A percentile compares a stretch with the other conserved stretches of the same genome.
These are phyloP conservation scores for Clistopyga incitator DNA, from an alignment of 2,888 invertebrate species.

Conservation along the genomic window DNA sequence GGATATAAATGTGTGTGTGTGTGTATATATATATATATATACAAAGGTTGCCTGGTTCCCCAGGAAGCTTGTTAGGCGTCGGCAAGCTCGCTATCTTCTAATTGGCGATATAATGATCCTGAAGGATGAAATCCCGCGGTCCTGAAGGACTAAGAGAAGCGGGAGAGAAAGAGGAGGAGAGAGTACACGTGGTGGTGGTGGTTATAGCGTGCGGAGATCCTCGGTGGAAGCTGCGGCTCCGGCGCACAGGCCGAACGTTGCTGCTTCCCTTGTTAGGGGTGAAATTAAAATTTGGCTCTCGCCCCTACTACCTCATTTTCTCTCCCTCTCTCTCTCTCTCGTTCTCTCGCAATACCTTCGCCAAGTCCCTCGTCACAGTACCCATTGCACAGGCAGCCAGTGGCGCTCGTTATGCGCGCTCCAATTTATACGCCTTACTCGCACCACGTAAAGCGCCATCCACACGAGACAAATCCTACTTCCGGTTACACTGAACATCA, in stretches of 20 bases:
- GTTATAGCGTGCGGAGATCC: conserved; percentile 28
- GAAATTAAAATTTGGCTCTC: conserved; percentile 80
- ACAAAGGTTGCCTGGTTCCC: conserved; percentile 30
- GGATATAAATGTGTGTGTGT: conserved; percentile 1
- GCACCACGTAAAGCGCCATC: conserved; percentile 57
- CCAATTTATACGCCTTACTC: conserved; percentile 72
- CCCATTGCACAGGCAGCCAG: conserved; percentile 47
- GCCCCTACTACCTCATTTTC: conserved; percentile 59
- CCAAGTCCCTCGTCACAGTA: conserved; percentile 57
- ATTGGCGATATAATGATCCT: conserved; percentile 85
- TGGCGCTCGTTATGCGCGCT: conserved; percentile 74
- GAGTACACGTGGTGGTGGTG: conserved; percentile 41
- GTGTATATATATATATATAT: conserved; percentile 26
- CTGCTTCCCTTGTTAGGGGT: conserved; percentile 78
- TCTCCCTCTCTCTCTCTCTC: conserved; percentile 25
- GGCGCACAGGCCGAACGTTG: conserved; percentile 52
- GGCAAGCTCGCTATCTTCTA: conserved; percentile 83
- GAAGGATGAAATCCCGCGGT: conserved; percentile 83
- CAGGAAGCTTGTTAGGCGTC: conserved; percentile 84
- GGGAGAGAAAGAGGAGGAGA: conserved; percentile 29
- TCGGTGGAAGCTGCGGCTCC: conserved; percentile 36
- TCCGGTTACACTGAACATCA: neutral
- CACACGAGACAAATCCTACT: conserved; percentile 43
- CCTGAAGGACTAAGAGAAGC: conserved; percentile 73
- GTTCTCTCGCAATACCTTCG: conserved; percentile 30